Conservation (phyloP, 1,140 invertebrate species). For the Laupala kohalensis region DNA sequence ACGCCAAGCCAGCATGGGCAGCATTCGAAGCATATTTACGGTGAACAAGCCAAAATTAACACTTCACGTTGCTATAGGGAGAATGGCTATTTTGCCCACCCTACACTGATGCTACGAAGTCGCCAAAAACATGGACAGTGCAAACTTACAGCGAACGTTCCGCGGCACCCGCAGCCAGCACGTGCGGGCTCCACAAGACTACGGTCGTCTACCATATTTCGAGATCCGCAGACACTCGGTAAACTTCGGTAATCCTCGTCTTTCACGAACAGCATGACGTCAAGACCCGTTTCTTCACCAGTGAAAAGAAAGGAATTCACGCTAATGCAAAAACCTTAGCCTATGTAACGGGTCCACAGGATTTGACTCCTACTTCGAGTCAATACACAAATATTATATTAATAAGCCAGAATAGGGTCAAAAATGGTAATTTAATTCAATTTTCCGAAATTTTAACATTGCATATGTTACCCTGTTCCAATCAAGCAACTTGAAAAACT, state of each 20-base stretch:
- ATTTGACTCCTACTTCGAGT: too few relatives aligned
- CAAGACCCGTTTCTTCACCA: not conserved
- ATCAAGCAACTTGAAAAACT: not conserved
- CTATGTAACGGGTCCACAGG: too few relatives aligned
- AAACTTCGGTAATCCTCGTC: not conserved
- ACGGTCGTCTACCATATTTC: not conserved
- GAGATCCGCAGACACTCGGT: not conserved
- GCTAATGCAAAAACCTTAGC: too few relatives aligned
- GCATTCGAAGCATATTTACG: not conserved
- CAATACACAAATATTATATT: too few relatives aligned
- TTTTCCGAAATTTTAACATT: too few relatives aligned
- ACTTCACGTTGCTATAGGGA: not conserved
- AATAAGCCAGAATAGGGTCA: too few relatives aligned
- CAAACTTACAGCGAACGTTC: not conserved
- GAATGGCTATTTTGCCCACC: not conserved
- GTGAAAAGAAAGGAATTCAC: not conserved
- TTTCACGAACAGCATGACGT: not conserved
- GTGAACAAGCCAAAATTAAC: not conserved
- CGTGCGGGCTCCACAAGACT: not conserved
- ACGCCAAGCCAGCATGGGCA: not conserved
- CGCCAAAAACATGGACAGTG: not conserved
- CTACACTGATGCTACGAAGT: not conserved
- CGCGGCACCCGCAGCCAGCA: not conserved
- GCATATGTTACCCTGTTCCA: too few relatives aligned
- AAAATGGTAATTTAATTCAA: too few relatives aligned